Conservation (phyloP, 2,113 vertebrate genomes). For the Gasterosteus aculeatus region DNA sequence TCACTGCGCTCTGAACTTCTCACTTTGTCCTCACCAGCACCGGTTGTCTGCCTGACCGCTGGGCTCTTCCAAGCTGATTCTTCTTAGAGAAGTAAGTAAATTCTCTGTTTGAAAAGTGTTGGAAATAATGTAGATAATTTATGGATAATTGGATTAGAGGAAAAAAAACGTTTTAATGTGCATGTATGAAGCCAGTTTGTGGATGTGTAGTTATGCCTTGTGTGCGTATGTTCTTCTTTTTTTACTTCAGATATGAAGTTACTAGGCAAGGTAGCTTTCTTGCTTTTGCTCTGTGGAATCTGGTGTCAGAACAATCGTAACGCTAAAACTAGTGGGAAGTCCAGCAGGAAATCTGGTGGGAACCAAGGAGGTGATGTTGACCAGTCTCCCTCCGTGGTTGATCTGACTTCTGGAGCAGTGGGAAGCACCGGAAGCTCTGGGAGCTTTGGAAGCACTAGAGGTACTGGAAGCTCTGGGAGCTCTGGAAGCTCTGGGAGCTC, state of each 20-base stretch:
- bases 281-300: constrained; percentile 72
- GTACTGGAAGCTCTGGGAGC: background rate
- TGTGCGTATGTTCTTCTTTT: constrained; percentile 5
- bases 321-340: constrained; percentile 64
- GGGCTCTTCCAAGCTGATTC: constrained; percentile 36
- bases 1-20: constrained; percentile 32
- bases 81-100: constrained; percentile 63
- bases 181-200: background rate
- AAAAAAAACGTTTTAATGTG: background rate
- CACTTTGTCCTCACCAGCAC: constrained; percentile 52
- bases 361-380: constrained; percentile 51
- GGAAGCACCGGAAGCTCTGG: constrained; percentile 1
- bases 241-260: constrained; percentile 71
- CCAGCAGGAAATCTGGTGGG: constrained; percentile 62
- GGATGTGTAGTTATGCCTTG: background rate
- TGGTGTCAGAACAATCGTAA: constrained; percentile 75
- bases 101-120: constrained; percentile 12
- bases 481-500: background rate
- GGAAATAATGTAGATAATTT: constrained; percentile 5
- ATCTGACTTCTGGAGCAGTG: constrained; percentile 27
- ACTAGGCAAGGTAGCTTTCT: constrained; percentile 62
- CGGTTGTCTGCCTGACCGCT: constrained; percentile 39
- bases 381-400: constrained; percentile 51
- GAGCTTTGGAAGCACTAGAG: background rate
- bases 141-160: background rate